phyloP scores from a whole-genome alignment of 2,113 vertebrate genomes.

The Gopherus flavomarginatus region DNA sequence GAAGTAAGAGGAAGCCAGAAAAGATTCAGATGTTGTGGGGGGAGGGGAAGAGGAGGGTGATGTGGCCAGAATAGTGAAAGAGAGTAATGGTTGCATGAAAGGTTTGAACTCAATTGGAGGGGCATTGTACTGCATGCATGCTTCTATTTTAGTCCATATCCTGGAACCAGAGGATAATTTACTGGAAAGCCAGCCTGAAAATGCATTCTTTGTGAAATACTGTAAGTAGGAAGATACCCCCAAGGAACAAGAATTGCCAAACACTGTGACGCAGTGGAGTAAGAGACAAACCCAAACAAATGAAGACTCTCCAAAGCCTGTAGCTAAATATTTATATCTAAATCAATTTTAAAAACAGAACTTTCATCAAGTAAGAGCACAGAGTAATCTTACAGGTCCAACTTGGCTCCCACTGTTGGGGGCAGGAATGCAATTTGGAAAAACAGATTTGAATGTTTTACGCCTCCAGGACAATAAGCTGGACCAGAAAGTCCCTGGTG shows the following conservation, averaged over 20 bases:
- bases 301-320: constrained; percentile 56
- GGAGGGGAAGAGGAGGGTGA: background rate
- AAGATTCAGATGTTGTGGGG: background rate
- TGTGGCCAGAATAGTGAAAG: background rate
- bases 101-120: constrained; percentile 27
- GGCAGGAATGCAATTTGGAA: background rate
- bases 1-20: background rate
- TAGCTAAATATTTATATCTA: constrained; percentile 74
- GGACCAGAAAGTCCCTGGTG: background rate
- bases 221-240: constrained; percentile 46
- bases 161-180: constrained; percentile 65
- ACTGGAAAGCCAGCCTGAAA: constrained; percentile 73
- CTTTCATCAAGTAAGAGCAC: constrained; percentile 38
- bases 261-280: constrained; percentile 45
- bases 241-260: constrained; percentile 65
- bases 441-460: background rate
- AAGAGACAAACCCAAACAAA: constrained; percentile 72
- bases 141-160: constrained; percentile 64
- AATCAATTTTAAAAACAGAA: constrained; percentile 44
- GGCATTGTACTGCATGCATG: constrained; percentile 17
- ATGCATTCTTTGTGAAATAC: constrained; percentile 66
- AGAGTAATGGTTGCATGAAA: background rate
- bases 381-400: constrained; percentile 47
- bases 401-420: background rate
- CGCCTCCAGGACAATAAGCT: background rate